Evolutionary conservation across 2,797 vertebrate genomes (phyloP).

Genomic region (Artibeus lituratus): DNA sequence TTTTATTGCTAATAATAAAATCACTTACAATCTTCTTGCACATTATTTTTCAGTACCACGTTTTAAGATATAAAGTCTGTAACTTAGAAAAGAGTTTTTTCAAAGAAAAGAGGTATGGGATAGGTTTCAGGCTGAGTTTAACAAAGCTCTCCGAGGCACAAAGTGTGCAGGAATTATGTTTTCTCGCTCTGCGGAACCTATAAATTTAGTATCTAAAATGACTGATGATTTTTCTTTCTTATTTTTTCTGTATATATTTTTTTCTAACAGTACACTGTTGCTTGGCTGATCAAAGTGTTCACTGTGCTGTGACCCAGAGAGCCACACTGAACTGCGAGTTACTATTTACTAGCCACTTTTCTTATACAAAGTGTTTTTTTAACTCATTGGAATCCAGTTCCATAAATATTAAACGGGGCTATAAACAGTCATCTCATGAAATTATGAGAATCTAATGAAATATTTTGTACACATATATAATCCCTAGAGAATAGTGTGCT

Average conservation of each 20-base stretch:
- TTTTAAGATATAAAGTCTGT: not conserved
- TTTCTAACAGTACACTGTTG: constrained; percentile 35
- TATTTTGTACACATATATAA: not conserved
- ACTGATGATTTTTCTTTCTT: not conserved
- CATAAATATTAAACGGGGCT: not conserved
- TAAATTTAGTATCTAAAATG: not conserved
- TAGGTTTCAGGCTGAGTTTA: not conserved
- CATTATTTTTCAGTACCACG: not conserved
- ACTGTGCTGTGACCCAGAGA: constrained; percentile 44
- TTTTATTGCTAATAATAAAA: constrained; percentile 22
- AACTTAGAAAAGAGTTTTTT: not conserved
- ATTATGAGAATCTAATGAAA: constrained; percentile 1
- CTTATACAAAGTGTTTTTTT: not conserved
- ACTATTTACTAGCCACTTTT: not conserved
- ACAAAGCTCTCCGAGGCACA: not conserved
- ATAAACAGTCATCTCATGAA: not conserved
- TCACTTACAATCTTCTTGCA: constrained; percentile 5
- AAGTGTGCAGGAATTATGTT: not conserved
- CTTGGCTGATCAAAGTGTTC: constrained; percentile 69
- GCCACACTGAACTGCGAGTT: not conserved
- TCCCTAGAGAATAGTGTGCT: not conserved
- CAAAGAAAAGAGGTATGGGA: not conserved
- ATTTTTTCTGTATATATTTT: not conserved
- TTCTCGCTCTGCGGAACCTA: constrained; percentile 9
- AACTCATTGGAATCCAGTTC: not conserved